Evolutionary conservation across 1,140 invertebrate species (phyloP).

Genomic region (Elysia chlorotica): DNA sequence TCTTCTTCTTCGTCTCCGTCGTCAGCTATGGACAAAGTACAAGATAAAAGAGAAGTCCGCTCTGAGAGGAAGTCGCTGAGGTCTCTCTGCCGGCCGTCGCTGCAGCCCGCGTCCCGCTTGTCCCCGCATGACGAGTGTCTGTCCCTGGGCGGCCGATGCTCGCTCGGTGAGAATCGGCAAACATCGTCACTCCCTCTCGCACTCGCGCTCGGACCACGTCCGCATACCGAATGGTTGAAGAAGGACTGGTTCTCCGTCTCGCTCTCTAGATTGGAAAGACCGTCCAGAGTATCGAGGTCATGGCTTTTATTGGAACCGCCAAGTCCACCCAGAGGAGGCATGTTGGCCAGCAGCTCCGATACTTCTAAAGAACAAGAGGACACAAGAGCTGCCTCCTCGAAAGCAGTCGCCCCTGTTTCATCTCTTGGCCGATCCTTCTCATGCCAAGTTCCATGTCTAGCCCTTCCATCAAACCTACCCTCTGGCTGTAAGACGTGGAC

Average conservation of each 20-base stretch:
- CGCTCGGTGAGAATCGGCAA: neutral
- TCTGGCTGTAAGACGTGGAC: no score
- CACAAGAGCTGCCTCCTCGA: slow-evolving; percentile 10
- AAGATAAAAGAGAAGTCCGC: slow-evolving; percentile 20
- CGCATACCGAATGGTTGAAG: slow-evolving; percentile 7
- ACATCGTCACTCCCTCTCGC: neutral
- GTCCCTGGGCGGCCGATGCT: no score
- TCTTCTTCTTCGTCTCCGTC: slow-evolving; percentile 9
- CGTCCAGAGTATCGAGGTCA: slow-evolving; percentile 19
- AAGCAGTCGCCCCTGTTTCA: neutral
- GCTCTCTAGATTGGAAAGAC: slow-evolving; percentile 16
- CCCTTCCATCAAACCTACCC: no score
- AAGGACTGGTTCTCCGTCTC: slow-evolving; percentile 19
- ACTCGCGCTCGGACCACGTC: neutral
- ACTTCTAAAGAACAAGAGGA: slow-evolving; percentile 23
- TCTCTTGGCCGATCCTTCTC: neutral
- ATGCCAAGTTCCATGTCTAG: no score
- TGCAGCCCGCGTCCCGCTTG: slow-evolving; percentile 2
- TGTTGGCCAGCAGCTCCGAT: slow-evolving; percentile 19
- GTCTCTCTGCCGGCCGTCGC: neutral
- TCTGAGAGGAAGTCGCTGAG: slow-evolving; percentile 17
- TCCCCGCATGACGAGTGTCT: neutral
- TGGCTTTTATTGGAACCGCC: slow-evolving; percentile 5
- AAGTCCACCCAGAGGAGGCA: slow-evolving; percentile 12
- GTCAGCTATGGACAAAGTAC: slow-evolving; percentile 16